Evolutionary conservation across 2,888 invertebrate genomes (phyloP).

Genomic region (Nemotelus nigrinus): DNA sequence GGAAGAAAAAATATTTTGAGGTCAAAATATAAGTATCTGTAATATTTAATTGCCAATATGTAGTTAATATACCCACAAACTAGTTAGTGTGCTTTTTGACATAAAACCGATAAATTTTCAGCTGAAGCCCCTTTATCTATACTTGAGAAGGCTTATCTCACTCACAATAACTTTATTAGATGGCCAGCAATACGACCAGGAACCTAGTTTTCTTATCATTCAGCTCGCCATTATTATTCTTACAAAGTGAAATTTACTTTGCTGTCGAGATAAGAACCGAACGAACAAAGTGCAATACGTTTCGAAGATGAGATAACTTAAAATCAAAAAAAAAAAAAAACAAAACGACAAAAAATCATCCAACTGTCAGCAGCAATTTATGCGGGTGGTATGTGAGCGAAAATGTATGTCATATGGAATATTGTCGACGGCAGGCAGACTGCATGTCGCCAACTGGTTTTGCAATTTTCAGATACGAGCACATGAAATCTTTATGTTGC

Average conservation of each 20-base stretch:
- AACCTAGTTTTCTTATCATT: conserved; percentile 3
- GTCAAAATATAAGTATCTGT: not conserved
- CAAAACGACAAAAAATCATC: not conserved
- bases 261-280: conserved; percentile 11
- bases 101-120: too few relatives aligned
- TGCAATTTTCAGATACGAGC: conserved; percentile 19
- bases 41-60: not conserved
- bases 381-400: not conserved
- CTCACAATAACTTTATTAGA: too few relatives aligned
- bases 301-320: conserved; percentile 12
- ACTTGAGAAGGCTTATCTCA: too few relatives aligned
- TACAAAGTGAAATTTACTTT: conserved; percentile 1
- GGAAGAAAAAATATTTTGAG: not conserved
- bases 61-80: too few relatives aligned
- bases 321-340: not conserved
- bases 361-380: conserved; percentile 11
- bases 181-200: not conserved
- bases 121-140: too few relatives aligned
- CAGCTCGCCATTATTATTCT: not conserved
- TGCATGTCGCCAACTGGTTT: conserved; percentile 40
- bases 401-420: not conserved
- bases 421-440: conserved; percentile 17
- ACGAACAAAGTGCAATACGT: conserved; percentile 1
- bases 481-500: conserved; percentile 23
- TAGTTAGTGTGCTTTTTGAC: too few relatives aligned